phyloP scores from a whole-genome alignment of 2,113 vertebrate species.

The Elachura formosa region DNA sequence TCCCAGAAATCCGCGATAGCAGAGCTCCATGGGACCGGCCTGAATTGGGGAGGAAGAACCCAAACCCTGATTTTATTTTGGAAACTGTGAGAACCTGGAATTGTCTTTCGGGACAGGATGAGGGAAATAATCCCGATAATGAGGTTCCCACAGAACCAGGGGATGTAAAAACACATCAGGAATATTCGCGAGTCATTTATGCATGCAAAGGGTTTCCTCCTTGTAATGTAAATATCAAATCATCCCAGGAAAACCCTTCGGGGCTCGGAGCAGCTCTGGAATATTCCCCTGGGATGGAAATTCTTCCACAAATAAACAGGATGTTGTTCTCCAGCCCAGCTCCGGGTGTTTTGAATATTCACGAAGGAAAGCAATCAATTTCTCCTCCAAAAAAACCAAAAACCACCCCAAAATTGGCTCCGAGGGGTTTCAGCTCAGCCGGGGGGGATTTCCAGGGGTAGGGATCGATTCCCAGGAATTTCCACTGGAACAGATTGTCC shows the following conservation, averaged over 20 bases:
- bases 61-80: not conserved
- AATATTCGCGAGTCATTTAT: not conserved
- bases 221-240: not conserved
- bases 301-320: not conserved
- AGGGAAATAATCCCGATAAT: accelerated
- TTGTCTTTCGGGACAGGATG: no score
- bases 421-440: accelerated
- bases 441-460: not conserved
- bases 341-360: accelerated
- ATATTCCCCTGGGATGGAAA: not conserved
- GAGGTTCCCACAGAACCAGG: not conserved
- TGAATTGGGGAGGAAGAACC: accelerated
- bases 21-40: accelerated
- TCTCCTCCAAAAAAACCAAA: no score
- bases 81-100: not conserved
- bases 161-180: not conserved
- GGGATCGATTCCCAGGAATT: not conserved
- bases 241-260: not conserved
- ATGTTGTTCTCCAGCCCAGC: not conserved
- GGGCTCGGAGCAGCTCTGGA: not conserved
- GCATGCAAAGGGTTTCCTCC: not conserved
- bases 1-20: no score
- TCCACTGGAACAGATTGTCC: accelerated
- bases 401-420: accelerated
- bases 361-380: accelerated